These are phyloP conservation scores for Trichonephila clavata DNA, from an alignment of 1,140 invertebrate genomes.

Conservation along the genomic window DNA sequence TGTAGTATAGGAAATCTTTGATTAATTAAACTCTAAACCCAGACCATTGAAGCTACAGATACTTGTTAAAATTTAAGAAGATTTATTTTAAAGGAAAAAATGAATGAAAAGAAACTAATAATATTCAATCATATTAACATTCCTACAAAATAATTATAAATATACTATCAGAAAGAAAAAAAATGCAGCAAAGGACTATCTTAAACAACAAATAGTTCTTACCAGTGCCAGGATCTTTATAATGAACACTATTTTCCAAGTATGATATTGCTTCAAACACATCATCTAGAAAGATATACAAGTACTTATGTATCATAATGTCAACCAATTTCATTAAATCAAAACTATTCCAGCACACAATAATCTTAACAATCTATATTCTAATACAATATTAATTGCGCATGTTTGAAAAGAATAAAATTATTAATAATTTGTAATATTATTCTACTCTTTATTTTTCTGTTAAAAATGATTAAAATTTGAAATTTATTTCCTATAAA, in stretches of 20 bases:
- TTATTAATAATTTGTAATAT: too few species aligned
- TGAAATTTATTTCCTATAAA: too few species aligned
- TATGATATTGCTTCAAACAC: slow-evolving; percentile 87
- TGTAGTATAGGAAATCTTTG: too few species aligned
- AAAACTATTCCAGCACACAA: too few species aligned
- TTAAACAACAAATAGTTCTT: not conserved
- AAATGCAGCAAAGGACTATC: not conserved
- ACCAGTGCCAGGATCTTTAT: slow-evolving; percentile 82
- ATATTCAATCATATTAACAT: not conserved
- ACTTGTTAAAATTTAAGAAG: not conserved
- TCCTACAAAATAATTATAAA: not conserved
- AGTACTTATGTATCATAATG: not conserved
- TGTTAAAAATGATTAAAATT: too few species aligned
- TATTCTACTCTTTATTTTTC: too few species aligned
- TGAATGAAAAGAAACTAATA: not conserved
- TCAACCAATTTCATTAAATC: too few species aligned
- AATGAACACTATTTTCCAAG: slow-evolving; percentile 84
- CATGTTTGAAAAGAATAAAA: too few species aligned
- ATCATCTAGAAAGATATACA: slow-evolving; percentile 83
- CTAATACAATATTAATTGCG: too few species aligned
- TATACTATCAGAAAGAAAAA: not conserved
- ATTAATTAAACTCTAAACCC: too few species aligned
- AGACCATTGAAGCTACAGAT: not conserved
- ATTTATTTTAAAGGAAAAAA: not conserved
- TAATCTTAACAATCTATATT: too few species aligned